Conservation (phyloP, 2,113 vertebrate species). For the Myiagra hebetior region DNA sequence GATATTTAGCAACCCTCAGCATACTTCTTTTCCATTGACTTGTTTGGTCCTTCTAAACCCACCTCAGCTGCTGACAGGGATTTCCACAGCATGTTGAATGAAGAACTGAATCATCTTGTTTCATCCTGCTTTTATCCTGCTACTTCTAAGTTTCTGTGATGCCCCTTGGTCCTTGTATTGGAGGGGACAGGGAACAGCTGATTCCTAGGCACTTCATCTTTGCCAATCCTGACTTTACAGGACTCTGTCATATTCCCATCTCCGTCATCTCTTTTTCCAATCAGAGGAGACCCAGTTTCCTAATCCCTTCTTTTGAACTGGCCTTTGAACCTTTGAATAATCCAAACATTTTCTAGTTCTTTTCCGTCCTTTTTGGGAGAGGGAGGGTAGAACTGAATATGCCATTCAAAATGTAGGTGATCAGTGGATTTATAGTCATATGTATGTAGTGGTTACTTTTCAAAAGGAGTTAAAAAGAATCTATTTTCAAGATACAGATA, state of each 20-base stretch:
- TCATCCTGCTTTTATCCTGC: background rate
- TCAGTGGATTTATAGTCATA: background rate
- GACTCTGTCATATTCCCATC: background rate
- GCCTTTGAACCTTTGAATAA: background rate
- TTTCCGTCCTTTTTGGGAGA: background rate
- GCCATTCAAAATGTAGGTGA: background rate
- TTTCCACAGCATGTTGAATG: background rate
- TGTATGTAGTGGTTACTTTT: background rate
- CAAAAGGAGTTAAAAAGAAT: background rate
- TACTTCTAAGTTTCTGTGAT: background rate
- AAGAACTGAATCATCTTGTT: background rate
- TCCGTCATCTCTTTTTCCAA: background rate
- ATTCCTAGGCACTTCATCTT: background rate
- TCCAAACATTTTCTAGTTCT: background rate
- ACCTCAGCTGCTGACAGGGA: background rate
- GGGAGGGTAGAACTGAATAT: background rate
- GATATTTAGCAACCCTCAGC: background rate
- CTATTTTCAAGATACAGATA: background rate
- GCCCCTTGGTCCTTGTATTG: background rate
- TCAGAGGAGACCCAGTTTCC: background rate
- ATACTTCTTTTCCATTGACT: background rate
- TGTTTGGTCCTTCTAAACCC: background rate
- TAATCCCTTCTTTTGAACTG: background rate
- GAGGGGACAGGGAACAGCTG: background rate
- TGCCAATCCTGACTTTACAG: background rate